Base-by-base conservation (phyloP, 2,797 vertebrate species). In the Anguilla marmorata region DNA sequence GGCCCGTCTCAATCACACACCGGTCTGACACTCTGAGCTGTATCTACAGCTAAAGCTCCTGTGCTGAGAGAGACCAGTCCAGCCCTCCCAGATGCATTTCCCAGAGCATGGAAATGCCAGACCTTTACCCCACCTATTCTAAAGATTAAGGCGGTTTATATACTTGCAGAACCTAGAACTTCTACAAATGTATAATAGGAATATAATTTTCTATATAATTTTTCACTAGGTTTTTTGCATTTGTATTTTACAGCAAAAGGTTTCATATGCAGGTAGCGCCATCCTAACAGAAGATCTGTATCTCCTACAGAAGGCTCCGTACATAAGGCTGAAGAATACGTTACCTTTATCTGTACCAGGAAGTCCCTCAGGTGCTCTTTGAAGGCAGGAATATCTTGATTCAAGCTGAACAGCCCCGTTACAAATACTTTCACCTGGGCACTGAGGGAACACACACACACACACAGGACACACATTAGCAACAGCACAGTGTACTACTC, bases 351-450 rank as follows among this genome's bases (percentile, higher is more conserved):
- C 93, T 99, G 98, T 87, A 99, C 98, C 21, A 99, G 96, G 95
- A 99, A 99, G 95, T 99, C 99, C 94, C 98, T 96, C 90, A 99
- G 96, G 91, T 99, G 99, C 91, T 99, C 98, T 93, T 99, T 99
- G 94, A 99, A 99, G 88, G 99, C 98, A 93, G 99, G 97, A 95
- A 99, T 99, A 97, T 99, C 99, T 94, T 99, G 99, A 95, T 99
- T 99, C 95, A 99, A 95, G 93, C 98, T 99, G 97, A 99, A 99
- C 93, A 99, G 96, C 84, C 98, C 98, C 0, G 98, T 99, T 92
- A 99, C 99, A 93, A 99, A 99, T 94, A 99, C 97, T 95, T 99
- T 99, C 88, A 99, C 99, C 96, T 99, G 99, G 90, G 98, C 99
- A 93, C 99, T 99, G 87, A 88, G 92, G 83, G 52, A 50, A n/a